Conservation (phyloP, 1,140 invertebrate genomes). For the Drosophila pectinifera region DNA sequence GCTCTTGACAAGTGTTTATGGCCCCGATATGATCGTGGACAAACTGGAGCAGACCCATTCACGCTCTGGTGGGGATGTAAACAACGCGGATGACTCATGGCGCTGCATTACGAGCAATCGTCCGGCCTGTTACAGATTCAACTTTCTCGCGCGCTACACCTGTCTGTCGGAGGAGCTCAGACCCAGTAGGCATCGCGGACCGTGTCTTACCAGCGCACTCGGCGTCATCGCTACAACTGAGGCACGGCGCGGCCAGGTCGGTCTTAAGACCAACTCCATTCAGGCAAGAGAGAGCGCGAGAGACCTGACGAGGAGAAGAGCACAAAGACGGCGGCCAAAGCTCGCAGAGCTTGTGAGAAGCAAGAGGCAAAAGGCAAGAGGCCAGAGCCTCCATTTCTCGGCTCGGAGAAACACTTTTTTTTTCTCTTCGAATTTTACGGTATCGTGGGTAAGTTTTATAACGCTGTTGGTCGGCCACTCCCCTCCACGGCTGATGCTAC, state of each 20-base stretch:
- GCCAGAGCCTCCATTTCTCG: background rate
- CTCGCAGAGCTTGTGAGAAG: conserved; percentile 10
- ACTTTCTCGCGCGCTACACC: conserved; percentile 49
- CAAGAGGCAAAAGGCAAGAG: too few relatives aligned
- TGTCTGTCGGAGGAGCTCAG: conserved; percentile 4
- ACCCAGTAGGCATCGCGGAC: background rate
- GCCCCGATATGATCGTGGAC: conserved; percentile 10
- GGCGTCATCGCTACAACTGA: conserved; percentile 43
- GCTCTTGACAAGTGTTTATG: conserved; percentile 6
- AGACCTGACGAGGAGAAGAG: conserved; percentile 21
- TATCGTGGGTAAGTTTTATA: conserved; percentile 62
- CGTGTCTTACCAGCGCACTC: conserved; percentile 39
- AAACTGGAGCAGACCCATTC: conserved; percentile 21
- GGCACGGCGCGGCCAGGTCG: background rate
- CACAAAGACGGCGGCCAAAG: conserved; percentile 11
- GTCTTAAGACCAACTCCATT: conserved; percentile 29
- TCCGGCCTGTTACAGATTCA: conserved; percentile 40
- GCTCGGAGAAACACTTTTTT: conserved; percentile 15
- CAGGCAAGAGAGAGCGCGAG: background rate
- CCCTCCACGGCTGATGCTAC: conserved; percentile 23
- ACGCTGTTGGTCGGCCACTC: conserved; percentile 25
- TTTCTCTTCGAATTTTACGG: conserved; percentile 47
- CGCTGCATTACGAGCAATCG: conserved; percentile 1
- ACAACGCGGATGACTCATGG: conserved; percentile 31
- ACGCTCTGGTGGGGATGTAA: conserved; percentile 27